A percentile compares a stretch with the other conserved stretches of the same genome.
These are phyloP conservation scores for Hylyphantes graminicola DNA, from an alignment of 1,140 invertebrate genomes.

Conservation along the genomic window DNA sequence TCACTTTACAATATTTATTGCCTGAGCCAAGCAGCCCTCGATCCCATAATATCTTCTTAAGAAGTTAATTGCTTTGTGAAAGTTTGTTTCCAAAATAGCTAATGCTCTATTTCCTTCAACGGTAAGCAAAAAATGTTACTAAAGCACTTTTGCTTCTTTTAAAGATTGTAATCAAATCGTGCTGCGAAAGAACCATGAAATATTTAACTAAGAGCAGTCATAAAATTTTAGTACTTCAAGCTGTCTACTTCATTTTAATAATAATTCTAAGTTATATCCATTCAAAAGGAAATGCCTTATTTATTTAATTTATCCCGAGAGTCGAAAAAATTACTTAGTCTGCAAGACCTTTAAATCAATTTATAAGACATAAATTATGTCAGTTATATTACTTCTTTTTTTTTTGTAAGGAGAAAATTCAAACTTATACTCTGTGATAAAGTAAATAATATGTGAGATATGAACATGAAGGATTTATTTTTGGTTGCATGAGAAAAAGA, in stretches of 20 bases:
- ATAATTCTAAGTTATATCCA: constrained; percentile 29
- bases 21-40: background rate
- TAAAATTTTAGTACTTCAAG: constrained; percentile 35
- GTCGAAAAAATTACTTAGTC: background rate
- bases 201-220: constrained; percentile 23
- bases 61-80: background rate
- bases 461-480: too few relatives aligned
- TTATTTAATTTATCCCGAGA: constrained; percentile 28
- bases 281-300: constrained; percentile 13
- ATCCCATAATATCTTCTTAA: background rate
- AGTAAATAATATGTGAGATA: too few relatives aligned
- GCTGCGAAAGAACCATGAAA: constrained; percentile 4
- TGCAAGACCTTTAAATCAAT: too few relatives aligned
- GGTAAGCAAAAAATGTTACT: constrained; percentile 11
- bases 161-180: constrained; percentile 8
- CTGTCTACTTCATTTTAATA: background rate
- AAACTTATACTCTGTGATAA: too few relatives aligned
- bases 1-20: background rate
- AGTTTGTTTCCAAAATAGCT: background rate
- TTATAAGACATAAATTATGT: too few relatives aligned
- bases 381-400: too few relatives aligned
- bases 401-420: too few relatives aligned
- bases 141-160: constrained; percentile 25
- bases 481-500: too few relatives aligned
- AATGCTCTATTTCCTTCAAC: constrained; percentile 12